Evolutionary conservation across 2,888 invertebrate species (phyloP), one percentile per base, ranked within the genome.

Genomic region (Cephus sareptanus): DNA sequence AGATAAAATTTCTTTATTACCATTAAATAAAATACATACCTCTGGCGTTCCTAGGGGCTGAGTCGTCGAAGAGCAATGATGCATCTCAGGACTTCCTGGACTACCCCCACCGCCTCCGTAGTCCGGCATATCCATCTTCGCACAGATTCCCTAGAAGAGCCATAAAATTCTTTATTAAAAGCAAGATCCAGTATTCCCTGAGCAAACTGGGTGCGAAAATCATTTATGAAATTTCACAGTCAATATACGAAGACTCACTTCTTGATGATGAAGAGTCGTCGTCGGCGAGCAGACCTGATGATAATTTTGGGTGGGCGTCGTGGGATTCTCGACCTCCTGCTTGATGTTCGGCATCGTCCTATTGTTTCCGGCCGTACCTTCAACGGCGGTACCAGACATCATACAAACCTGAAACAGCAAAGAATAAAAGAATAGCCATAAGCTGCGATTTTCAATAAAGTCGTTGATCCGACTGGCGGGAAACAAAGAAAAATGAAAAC

Each of bases 51-150:
- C 95, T 81, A 94, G 93, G 74, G 95, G 93, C 85, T 95, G 95
- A 73, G 97, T 97, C 4, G 97, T 97, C 37, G 97, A 98, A 76
- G 97, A 97, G 91, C 97, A 98, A 92, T 96, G 96, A 91, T 97
- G 97, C 90, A 96, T 95, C 86, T 97, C 97, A 0, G 97, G 97
- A 84, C 96, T 96, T 11, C 94, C 94, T 40, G 96, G 96, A 37
- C 96, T 96, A 40, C 91, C 90, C 30, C 88, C 89, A 74, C 90
- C 90, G 75, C 84, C 85, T 68, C 84, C 87, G 78, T 91, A 91
- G 83, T 91, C 91, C 71, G 87, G 86, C 79, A 90, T 83, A 77
- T 91, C 91, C 84, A 91, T 87, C 84, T 91, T 89, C 37, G 85
- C 83, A 79, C 91, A 90, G 69, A 91, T 82, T 56, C 71, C 71